Evolutionary conservation across 2,797 vertebrate species (phyloP).

Genomic region (Hyperoplus immaculatus): DNA sequence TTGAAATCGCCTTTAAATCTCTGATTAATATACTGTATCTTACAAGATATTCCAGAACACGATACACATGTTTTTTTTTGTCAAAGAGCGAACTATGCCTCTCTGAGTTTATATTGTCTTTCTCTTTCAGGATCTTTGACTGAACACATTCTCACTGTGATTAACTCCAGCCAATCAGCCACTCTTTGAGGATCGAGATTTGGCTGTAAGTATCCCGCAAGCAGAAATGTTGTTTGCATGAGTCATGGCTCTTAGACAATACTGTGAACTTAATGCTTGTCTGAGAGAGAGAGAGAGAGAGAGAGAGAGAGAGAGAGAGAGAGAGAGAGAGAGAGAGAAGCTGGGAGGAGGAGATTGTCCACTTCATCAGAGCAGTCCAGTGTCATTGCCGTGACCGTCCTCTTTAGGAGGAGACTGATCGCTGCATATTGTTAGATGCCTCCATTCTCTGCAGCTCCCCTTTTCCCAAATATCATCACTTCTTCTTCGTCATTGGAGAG

Average conservation of each 20-base stretch:
- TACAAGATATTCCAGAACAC: neutral
- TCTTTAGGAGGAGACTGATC: conserved; percentile 68
- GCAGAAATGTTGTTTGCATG: conserved; percentile 12
- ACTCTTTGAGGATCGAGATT: conserved; percentile 61
- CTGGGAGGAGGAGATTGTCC: conserved; percentile 34
- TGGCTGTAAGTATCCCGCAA: conserved; percentile 75
- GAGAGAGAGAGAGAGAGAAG: neutral
- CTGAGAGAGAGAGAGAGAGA: conserved; percentile 18
- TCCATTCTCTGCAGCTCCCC: conserved; percentile 60
- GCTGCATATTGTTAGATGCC: conserved; percentile 65
- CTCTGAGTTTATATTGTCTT: conserved; percentile 42
- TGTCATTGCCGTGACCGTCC: conserved; percentile 63
- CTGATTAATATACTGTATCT: neutral
- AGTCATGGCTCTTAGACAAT: conserved; percentile 15
- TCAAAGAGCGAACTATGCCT: neutral
- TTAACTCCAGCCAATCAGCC: conserved; percentile 55
- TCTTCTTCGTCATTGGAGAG: conserved; percentile 48
- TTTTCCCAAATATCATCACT: conserved; percentile 50
- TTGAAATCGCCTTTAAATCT: conserved; percentile 6
- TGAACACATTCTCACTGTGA: conserved; percentile 69
- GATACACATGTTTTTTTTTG: neutral
- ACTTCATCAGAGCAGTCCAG: conserved; percentile 51
- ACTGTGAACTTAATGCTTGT: conserved; percentile 32
- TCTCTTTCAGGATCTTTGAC: conserved; percentile 70
- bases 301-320: neutral